These are phyloP conservation scores for Drosophila silvestris DNA, from an alignment of 2,888 invertebrate species.

Conservation along the genomic window DNA sequence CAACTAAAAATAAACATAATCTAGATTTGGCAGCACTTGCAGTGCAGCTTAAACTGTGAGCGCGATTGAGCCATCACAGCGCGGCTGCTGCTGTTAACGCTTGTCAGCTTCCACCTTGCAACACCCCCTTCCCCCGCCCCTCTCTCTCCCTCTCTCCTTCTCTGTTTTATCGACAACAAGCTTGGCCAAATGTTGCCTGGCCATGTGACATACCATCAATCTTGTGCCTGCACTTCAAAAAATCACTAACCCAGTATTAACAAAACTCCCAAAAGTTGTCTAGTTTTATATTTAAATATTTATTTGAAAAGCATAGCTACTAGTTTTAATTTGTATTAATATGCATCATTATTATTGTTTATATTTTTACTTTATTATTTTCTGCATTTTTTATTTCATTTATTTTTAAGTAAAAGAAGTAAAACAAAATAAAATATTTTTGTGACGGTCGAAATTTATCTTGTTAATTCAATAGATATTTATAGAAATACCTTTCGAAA, in stretches of 20 bases:
- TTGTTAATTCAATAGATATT: no score
- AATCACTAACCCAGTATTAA: background rate
- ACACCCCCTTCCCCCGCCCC: background rate
- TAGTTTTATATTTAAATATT: background rate
- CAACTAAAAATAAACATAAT: conserved; percentile 74
- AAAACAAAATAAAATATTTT: no score
- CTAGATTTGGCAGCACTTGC: conserved; percentile 62
- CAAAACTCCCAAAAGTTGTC: background rate
- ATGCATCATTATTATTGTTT: no score
- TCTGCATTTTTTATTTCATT: background rate
- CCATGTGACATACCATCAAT: conserved; percentile 78
- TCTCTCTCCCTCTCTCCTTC: conserved; percentile 29
- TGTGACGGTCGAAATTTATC: no score
- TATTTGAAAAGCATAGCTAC: background rate
- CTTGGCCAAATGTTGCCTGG: conserved; percentile 56
- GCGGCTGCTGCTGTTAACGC: conserved; percentile 76
- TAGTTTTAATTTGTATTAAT: background rate
- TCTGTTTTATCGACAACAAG: conserved; percentile 30
- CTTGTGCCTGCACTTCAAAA: conserved; percentile 40
- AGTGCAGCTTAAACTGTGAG: conserved; percentile 64
- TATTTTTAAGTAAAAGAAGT: no score
- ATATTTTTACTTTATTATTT: background rate
- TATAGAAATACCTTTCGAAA: no score
- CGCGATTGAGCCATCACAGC: conserved; percentile 72
- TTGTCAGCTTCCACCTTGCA: conserved; percentile 61